A percentile compares a stretch with the other conserved stretches of the same genome.
phyloP scores from a whole-genome alignment of 2,113 vertebrate genomes.

The Lynx canadensis region DNA sequence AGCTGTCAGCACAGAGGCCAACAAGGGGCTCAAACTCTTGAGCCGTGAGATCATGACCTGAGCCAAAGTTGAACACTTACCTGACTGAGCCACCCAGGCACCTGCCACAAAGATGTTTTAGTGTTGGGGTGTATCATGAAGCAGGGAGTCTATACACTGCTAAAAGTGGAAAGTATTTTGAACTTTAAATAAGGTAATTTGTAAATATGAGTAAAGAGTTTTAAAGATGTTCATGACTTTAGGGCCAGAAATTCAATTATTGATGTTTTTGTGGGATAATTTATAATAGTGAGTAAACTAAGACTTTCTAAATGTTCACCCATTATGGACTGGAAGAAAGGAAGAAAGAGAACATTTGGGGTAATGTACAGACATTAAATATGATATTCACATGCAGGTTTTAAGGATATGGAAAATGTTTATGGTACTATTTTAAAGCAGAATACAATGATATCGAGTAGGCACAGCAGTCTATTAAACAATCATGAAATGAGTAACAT shows the following conservation, averaged over 20 bases:
- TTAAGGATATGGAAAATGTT: background rate
- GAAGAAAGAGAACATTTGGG: background rate
- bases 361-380: background rate
- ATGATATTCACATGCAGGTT: background rate
- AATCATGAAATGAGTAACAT: background rate
- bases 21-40: too few species aligned
- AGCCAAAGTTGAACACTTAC: too few species aligned
- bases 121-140: background rate
- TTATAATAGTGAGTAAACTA: background rate
- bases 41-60: too few species aligned
- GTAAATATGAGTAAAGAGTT: background rate
- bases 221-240: background rate
- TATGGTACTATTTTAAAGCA: slow-evolving; percentile 8
- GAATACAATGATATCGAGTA: background rate
- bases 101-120: background rate
- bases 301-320: background rate
- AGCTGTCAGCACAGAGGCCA: too few species aligned
- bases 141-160: background rate
- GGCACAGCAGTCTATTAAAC: slow-evolving; percentile 12
- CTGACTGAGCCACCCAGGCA: too few species aligned
- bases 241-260: background rate
- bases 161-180: background rate
- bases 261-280: slow-evolving; percentile 11
- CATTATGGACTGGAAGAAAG: background rate
- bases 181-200: background rate